A percentile compares a stretch with the other conserved stretches of the same genome.
Evolutionary conservation across 1,140 invertebrate genomes (phyloP).

Genomic region (Bombus breviceps): DNA sequence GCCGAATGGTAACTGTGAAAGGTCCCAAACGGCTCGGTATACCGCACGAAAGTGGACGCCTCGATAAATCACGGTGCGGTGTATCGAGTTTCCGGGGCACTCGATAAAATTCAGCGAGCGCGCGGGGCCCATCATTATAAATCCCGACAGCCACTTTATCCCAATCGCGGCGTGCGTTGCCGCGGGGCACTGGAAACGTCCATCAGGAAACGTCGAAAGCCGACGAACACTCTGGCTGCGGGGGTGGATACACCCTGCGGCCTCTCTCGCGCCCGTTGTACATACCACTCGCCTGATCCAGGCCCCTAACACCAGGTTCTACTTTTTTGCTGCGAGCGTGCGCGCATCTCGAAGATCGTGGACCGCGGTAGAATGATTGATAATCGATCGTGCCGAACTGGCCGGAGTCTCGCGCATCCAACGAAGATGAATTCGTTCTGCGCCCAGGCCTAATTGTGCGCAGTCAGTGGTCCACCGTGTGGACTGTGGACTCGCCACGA

Average conservation of each 20-base stretch:
- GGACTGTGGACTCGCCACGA: conserved; percentile 41
- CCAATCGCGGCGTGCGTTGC: conserved; percentile 55
- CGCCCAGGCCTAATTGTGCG: conserved; percentile 77
- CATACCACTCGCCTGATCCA: not conserved
- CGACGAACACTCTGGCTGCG: conserved; percentile 46
- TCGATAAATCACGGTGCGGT: conserved; percentile 58
- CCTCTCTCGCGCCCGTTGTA: not conserved
- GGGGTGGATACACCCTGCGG: conserved; percentile 64
- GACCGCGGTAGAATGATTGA: conserved; percentile 73
- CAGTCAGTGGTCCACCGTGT: conserved; percentile 74
- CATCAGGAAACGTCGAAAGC: conserved; percentile 65
- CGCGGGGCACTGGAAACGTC: conserved; percentile 67
- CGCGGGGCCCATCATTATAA: conserved; percentile 51
- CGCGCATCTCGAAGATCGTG: conserved; percentile 17
- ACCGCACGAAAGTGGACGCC: not conserved
- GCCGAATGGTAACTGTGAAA: not conserved
- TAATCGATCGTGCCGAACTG: conserved; percentile 73
- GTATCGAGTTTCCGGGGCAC: conserved; percentile 53
- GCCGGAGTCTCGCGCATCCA: conserved; percentile 66
- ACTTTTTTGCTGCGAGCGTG: conserved; percentile 38
- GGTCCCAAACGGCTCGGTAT: too few species aligned
- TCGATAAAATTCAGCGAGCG: conserved; percentile 55
- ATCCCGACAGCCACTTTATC: conserved; percentile 69
- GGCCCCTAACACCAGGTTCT: conserved; percentile 15
- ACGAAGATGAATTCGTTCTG: conserved; percentile 78